These are phyloP conservation scores for Lepidurus apus DNA, from an alignment of 1,140 invertebrate species.

Conservation along the genomic window DNA sequence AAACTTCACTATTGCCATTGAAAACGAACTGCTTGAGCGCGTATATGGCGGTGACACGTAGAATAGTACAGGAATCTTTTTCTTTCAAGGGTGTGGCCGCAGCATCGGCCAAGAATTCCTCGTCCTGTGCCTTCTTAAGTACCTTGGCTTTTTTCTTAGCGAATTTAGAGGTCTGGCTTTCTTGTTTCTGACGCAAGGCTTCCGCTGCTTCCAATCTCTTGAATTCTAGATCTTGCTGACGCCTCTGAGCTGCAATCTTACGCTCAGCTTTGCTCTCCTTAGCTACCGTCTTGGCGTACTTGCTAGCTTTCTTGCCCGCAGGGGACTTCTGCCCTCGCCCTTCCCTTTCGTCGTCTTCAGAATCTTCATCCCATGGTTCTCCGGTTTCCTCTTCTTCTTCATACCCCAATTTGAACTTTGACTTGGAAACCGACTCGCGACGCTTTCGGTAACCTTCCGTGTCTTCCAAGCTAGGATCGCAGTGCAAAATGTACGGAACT, in stretches of 20 bases:
- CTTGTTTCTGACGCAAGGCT: background rate
- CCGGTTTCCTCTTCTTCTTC: conserved; percentile 25
- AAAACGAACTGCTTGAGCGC: conserved; percentile 17
- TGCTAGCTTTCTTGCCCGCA: background rate
- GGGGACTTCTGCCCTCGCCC: background rate
- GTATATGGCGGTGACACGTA: conserved; percentile 30
- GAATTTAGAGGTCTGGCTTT: background rate
- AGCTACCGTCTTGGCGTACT: background rate
- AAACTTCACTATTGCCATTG: conserved; percentile 26
- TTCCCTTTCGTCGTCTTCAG: background rate
- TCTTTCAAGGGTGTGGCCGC: conserved; percentile 3
- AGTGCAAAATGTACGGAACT: conserved; percentile 27
- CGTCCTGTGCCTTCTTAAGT: background rate
- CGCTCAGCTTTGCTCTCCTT: conserved; percentile 11
- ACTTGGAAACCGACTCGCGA: conserved; percentile 13
- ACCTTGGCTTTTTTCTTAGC: conserved; percentile 20
- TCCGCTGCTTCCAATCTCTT: conserved; percentile 3
- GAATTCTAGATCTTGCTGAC: conserved; percentile 9
- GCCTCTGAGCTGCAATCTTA: conserved; percentile 21
- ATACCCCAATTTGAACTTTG: conserved; percentile 27
- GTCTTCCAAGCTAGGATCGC: conserved; percentile 32
- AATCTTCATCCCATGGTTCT: conserved; percentile 12
- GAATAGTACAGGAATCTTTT: conserved; percentile 29
- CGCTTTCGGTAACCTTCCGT: conserved; percentile 24
- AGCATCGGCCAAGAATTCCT: background rate